Evolutionary conservation across 2,888 invertebrate genomes (phyloP).

Genomic region (Pasiphila rectangulata): DNA sequence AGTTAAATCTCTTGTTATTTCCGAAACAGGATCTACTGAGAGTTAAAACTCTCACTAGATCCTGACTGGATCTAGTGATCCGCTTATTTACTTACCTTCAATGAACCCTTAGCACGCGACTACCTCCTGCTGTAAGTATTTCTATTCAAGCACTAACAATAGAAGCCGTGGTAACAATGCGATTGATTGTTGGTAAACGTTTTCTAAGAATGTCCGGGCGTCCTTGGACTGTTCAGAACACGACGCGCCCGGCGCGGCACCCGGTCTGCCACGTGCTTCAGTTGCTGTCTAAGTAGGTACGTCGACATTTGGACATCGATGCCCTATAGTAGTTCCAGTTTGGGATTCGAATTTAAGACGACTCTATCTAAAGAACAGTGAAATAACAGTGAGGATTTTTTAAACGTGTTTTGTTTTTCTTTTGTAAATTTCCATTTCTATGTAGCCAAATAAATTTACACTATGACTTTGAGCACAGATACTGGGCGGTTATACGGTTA

Average conservation of each 20-base stretch:
- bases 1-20: too few relatives aligned
- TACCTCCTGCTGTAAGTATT: not conserved
- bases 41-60: too few relatives aligned
- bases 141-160: constrained; percentile 1
- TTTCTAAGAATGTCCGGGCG: constrained; percentile 30
- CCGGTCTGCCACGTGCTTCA: constrained; percentile 21
- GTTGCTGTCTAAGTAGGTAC: not conserved
- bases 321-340: constrained; percentile 12
- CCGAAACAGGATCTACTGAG: too few relatives aligned
- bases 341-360: not conserved
- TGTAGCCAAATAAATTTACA: too few relatives aligned
- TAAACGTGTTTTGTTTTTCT: too few relatives aligned
- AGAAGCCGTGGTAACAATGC: constrained; percentile 20
- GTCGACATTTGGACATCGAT: constrained; percentile 5
- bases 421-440: too few relatives aligned
- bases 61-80: too few relatives aligned
- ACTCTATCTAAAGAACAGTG: not conserved
- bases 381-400: too few relatives aligned
- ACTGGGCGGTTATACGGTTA: too few relatives aligned
- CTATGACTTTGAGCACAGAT: too few relatives aligned
- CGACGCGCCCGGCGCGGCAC: constrained; percentile 33
- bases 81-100: not conserved
- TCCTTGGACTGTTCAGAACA: constrained; percentile 34
- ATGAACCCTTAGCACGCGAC: not conserved
- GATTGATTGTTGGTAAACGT: constrained; percentile 19